Evolutionary conservation across 2,888 invertebrate genomes (phyloP).

Genomic region (Drosophila longiperda): DNA sequence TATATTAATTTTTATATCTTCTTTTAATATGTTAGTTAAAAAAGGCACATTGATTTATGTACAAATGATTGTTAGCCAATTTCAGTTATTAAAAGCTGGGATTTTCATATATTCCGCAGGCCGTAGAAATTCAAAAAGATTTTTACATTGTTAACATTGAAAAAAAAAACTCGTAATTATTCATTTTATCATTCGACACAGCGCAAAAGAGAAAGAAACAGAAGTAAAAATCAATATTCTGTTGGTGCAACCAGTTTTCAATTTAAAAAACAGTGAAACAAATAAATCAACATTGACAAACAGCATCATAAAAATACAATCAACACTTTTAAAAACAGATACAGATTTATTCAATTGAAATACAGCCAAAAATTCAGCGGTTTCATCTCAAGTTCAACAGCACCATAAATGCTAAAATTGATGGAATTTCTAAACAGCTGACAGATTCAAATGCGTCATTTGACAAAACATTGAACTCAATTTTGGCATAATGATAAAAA

Average conservation of each 20-base stretch:
- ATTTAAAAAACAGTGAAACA: slow-evolving; percentile 22
- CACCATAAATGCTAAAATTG: slow-evolving; percentile 36
- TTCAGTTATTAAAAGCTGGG: not conserved
- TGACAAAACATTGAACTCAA: slow-evolving; percentile 53
- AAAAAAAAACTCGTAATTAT: not conserved
- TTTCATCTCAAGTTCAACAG: slow-evolving; percentile 59
- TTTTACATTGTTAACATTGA: not conserved
- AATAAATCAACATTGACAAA: slow-evolving; percentile 70
- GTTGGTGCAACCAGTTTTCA: slow-evolving; percentile 22
- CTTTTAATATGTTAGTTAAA: not conserved
- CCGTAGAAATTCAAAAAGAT: not conserved
- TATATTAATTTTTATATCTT: not conserved
- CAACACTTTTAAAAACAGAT: slow-evolving; percentile 15
- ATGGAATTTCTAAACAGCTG: slow-evolving; percentile 66
- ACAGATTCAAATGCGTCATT: slow-evolving; percentile 42
- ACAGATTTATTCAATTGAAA: not conserved
- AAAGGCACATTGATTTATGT: not conserved
- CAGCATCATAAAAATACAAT: slow-evolving; percentile 59
- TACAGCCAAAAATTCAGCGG: slow-evolving; percentile 7
- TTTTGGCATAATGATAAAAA: slow-evolving; percentile 23
- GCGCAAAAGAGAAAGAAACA: not conserved
- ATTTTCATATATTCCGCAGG: not conserved
- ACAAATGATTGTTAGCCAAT: not conserved
- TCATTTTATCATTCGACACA: not conserved
- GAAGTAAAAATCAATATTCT: slow-evolving; percentile 21